These are phyloP conservation scores for Macrotrachela quadricornifera DNA, from an alignment of 1,140 invertebrate species.

Conservation along the genomic window DNA sequence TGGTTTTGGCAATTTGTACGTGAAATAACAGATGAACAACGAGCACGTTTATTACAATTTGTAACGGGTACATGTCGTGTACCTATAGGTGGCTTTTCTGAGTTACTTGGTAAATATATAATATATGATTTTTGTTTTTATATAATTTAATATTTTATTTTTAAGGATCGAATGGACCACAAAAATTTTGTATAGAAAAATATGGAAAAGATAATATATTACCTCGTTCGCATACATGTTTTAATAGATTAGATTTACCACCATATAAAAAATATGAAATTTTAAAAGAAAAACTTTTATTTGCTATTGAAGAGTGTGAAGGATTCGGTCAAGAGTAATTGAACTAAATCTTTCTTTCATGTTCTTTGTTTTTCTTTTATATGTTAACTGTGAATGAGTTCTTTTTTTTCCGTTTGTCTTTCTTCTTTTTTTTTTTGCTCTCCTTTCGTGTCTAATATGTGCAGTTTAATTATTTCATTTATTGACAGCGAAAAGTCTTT, in stretches of 20 bases:
- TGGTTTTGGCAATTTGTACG: constrained; percentile 93
- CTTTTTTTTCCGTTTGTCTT: no score
- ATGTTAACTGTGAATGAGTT: no score
- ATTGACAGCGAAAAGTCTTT: no score
- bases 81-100: constrained; percentile 96
- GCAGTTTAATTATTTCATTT: no score
- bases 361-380: not conserved
- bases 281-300: constrained; percentile 78
- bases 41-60: constrained; percentile 78
- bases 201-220: constrained; percentile 85
- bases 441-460: no score
- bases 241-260: constrained; percentile 78
- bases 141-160: no score
- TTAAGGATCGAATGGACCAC: constrained; percentile 94
- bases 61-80: constrained; percentile 92
- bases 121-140: no score
- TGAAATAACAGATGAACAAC: constrained; percentile 88
- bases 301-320: constrained; percentile 98
- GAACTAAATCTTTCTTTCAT: not conserved
- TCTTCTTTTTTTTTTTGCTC: no score
- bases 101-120: constrained; percentile 37
- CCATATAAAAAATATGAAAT: constrained; percentile 90
- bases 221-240: constrained; percentile 86
- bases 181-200: constrained; percentile 92
- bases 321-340: constrained; percentile 50